phyloP scores from a whole-genome alignment of 2,888 invertebrate species.

The Steromphala cineraria region DNA sequence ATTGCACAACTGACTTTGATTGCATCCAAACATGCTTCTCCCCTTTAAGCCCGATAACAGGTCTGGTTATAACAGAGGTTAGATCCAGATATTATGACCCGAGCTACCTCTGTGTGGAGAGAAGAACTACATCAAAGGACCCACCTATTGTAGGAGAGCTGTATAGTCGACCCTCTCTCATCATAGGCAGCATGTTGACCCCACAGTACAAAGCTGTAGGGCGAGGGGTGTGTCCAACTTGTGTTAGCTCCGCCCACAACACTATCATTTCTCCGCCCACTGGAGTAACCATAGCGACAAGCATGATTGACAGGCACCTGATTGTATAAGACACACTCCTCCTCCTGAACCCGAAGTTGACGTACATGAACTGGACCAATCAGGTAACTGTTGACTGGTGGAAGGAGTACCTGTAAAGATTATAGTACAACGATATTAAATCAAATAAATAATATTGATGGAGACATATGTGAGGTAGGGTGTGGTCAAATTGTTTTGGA shows the following conservation, averaged over 20 bases:
- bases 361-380: constrained; percentile 68
- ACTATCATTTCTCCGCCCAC: background rate
- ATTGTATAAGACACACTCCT: constrained; percentile 41
- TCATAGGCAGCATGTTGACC: constrained; percentile 61
- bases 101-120: background rate
- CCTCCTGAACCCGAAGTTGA: constrained; percentile 54
- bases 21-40: no score
- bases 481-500: no score
- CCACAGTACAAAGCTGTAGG: constrained; percentile 32
- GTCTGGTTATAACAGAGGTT: no score
- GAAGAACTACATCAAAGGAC: background rate
- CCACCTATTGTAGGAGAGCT: constrained; percentile 49
- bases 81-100: background rate
- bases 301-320: constrained; percentile 31
- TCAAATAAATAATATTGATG: no score
- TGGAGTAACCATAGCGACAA: constrained; percentile 36
- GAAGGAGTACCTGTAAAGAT: background rate
- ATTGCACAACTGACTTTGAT: no score
- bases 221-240: constrained; percentile 21
- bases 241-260: constrained; percentile 27
- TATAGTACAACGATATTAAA: background rate
- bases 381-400: constrained; percentile 31
- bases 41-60: no score
- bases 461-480: no score
- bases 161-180: constrained; percentile 57